phyloP scores from a whole-genome alignment of 2,888 invertebrate species.

The Tolmerus cingulatus region DNA sequence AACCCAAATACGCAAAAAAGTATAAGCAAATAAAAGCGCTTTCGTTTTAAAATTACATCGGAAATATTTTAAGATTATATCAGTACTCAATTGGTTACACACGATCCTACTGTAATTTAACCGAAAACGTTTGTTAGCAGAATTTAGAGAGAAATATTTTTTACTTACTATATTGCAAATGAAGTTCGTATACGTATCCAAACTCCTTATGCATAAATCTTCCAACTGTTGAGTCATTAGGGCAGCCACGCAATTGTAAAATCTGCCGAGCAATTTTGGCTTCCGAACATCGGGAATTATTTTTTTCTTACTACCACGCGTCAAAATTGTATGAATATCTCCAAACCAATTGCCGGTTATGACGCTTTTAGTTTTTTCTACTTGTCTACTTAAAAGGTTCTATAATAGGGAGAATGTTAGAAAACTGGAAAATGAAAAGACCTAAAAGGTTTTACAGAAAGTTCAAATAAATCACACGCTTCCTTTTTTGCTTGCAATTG shows the following conservation, averaged over 20 bases:
- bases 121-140: too few species aligned
- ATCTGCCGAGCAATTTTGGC: slow-evolving; percentile 73
- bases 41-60: too few species aligned
- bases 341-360: slow-evolving; percentile 68
- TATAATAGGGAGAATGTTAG: slow-evolving; percentile 43
- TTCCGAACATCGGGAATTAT: slow-evolving; percentile 74
- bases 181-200: slow-evolving; percentile 79
- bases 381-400: slow-evolving; percentile 66
- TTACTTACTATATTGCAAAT: slow-evolving; percentile 76
- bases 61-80: too few species aligned
- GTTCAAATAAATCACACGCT: slow-evolving; percentile 61
- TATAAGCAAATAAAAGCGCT: too few species aligned
- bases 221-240: slow-evolving; percentile 91
- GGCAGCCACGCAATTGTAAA: slow-evolving; percentile 85
- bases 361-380: slow-evolving; percentile 73
- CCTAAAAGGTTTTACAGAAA: slow-evolving; percentile 54
- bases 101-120: too few species aligned
- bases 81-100: too few species aligned
- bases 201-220: slow-evolving; percentile 79
- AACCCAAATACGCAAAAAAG: too few species aligned
- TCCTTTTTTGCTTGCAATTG: slow-evolving; percentile 54
- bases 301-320: slow-evolving; percentile 72
- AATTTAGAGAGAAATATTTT: background rate
- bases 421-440: background rate
- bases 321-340: slow-evolving; percentile 58